Base-by-base conservation (phyloP, 2,797 vertebrate species). In the Ispidina picta region DNA sequence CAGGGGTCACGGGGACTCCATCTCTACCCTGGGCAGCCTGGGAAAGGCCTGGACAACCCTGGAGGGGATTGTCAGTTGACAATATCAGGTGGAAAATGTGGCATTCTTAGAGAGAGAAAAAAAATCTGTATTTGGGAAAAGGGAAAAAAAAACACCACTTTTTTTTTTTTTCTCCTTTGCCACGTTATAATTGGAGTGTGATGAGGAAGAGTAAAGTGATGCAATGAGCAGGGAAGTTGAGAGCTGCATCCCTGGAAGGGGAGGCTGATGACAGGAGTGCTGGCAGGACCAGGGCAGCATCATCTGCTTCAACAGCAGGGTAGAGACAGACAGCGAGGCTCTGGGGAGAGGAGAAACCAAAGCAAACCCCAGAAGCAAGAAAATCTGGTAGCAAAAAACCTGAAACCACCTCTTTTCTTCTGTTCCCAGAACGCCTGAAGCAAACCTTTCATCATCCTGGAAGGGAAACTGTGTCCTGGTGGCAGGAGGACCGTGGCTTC, bases 401-500 rank as follows among this genome's bases (percentile, higher is more conserved):
- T 0, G 0, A 11, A 70, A 15, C 17, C 26, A 58, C 21, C 23
- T 6, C 23, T 59, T 79, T 79, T 35, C 39, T 59, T 35, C 35
- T 0, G 3, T 33, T 23, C 18, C 48, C 48, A 43, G 51, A 71
- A 29, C 6, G 33, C 55, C 17, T 1, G 7, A 55, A 39, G 31
- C n/a, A 59, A 71, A 74, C 2, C 15, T 69, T 49, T 15, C 8
- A 23, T 58, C 5, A 1, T 37, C 26, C 48, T 19, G 10, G 52
- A 64, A 54, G 29, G 41, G 60, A 43, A 21, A 29, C 1, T 2
- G 33, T 64, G 1, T 2, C 2, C 1, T 2, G 21, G 37, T 35
- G 82, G 68, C 62, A 55, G 65, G 44, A 35, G 66, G 20, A 37
- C 48, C 5, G 6, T 4, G 49, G 4, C 54, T 81, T 62, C 43